Conservation (phyloP, 23 tunicate species). For the Trididemnum miniatum region DNA sequence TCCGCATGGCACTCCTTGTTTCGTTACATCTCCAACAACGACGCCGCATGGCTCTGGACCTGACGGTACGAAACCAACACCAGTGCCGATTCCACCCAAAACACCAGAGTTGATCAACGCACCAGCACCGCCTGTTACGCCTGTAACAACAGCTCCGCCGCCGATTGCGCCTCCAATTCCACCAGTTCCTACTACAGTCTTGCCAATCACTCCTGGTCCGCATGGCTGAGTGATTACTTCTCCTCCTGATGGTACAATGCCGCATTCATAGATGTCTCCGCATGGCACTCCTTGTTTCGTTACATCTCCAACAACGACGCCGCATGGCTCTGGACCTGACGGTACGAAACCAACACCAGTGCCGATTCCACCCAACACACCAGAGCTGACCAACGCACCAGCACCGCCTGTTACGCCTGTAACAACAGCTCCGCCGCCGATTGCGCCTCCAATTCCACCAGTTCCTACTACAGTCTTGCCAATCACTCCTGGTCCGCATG, state of each 20-base stretch:
- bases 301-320: not conserved
- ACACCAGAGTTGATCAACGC: not conserved
- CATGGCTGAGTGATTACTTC: conserved; percentile 1
- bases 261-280: conserved; percentile 6
- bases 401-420: not conserved
- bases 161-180: not conserved
- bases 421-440: not conserved
- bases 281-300: not conserved
- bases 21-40: not conserved
- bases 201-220: conserved; percentile 14
- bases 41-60: conserved; percentile 4
- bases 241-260: not conserved
- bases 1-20: conserved; percentile 1
- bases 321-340: not conserved
- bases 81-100: not conserved
- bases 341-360: not conserved
- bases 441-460: not conserved
- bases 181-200: not conserved
- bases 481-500: conserved; percentile 1
- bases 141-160: not conserved
- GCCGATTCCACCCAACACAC: not conserved
- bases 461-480: conserved; percentile 5
- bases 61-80: not conserved
- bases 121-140: not conserved
- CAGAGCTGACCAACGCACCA: not conserved